Percentiles rank a stretch among this genome's conserved stretches.
Conservation (phyloP, 1,140 invertebrate species). For the Zelostemma sp. region DNA sequence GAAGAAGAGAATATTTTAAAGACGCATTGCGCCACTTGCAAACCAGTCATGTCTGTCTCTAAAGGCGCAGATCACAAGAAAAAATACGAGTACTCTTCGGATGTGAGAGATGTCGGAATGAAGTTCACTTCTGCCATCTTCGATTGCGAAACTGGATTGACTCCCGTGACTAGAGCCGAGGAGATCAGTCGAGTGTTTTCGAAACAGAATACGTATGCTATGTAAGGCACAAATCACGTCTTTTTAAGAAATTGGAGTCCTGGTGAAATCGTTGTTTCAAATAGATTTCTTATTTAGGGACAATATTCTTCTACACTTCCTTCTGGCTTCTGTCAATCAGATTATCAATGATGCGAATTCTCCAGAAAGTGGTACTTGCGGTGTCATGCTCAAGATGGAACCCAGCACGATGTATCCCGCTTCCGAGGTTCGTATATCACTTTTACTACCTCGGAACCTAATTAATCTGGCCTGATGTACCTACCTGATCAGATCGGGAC, state of each 20-base stretch:
- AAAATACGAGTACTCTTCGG: conserved; percentile 20
- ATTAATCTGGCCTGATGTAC: no score
- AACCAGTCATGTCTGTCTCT: conserved; percentile 52
- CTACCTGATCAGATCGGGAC: no score
- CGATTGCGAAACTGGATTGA: conserved; percentile 55
- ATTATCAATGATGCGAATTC: conserved; percentile 8
- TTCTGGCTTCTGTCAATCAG: neutral
- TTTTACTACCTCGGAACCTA: no score
- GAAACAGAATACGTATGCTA: conserved; percentile 4
- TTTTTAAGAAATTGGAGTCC: no score
- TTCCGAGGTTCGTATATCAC: neutral
- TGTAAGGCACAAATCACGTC: no score
- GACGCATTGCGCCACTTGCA: conserved; percentile 51
- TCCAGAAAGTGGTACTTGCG: conserved; percentile 4
- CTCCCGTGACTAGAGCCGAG: conserved; percentile 12
- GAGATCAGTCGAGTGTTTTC: conserved; percentile 30
- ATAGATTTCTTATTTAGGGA: conserved; percentile 4
- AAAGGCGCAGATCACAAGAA: conserved; percentile 46
- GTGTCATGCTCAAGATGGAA: conserved; percentile 1
- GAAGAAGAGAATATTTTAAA: conserved; percentile 53
- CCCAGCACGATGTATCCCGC: conserved; percentile 3
- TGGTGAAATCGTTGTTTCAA: neutral
- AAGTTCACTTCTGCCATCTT: conserved; percentile 46
- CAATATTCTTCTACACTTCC: conserved; percentile 2
- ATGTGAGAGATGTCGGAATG: conserved; percentile 57